phyloP scores from a whole-genome alignment of 2,113 vertebrate genomes.

The Chaetura pelagica region DNA sequence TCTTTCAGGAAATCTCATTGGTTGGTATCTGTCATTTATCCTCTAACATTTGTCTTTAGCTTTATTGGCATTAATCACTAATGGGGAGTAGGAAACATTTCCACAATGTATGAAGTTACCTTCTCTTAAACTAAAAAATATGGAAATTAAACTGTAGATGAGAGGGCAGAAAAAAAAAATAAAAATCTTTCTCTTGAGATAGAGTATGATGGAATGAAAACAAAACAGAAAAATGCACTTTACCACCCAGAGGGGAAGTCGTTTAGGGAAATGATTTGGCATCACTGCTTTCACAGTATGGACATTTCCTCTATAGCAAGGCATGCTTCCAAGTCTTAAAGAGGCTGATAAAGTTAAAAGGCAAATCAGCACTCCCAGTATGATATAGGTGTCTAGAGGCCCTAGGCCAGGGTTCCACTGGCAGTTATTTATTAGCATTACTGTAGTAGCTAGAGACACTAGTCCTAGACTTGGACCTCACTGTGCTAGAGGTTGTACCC shows the following conservation, averaged over 20 bases:
- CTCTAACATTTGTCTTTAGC: slow-evolving; percentile 11
- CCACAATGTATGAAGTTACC: slow-evolving; percentile 52
- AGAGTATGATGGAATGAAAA: slow-evolving; percentile 57
- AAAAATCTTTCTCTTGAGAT: slow-evolving; percentile 26
- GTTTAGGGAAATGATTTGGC: slow-evolving; percentile 33
- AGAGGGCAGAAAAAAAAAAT: not conserved
- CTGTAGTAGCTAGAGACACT: not conserved
- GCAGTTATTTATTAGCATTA: not conserved
- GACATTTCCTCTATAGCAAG: slow-evolving; percentile 52
- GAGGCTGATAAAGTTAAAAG: slow-evolving; percentile 41
- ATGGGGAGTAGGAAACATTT: slow-evolving; percentile 28
- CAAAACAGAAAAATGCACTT: slow-evolving; percentile 64
- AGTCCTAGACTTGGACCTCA: not conserved
- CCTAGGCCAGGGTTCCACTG: not conserved
- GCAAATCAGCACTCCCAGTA: slow-evolving; percentile 18
- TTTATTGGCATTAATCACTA: slow-evolving; percentile 56
- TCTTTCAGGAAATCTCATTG: slow-evolving; percentile 57
- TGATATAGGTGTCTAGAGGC: not conserved
- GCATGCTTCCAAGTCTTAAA: slow-evolving; percentile 43
- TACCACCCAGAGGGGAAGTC: slow-evolving; percentile 60
- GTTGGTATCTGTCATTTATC: slow-evolving; percentile 51
- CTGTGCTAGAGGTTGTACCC: not conserved
- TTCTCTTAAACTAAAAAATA: slow-evolving; percentile 48
- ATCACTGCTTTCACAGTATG: slow-evolving; percentile 22
- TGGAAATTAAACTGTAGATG: slow-evolving; percentile 34